Conservation (phyloP, 2,797 vertebrate species). For the Naso thynnoides region DNA sequence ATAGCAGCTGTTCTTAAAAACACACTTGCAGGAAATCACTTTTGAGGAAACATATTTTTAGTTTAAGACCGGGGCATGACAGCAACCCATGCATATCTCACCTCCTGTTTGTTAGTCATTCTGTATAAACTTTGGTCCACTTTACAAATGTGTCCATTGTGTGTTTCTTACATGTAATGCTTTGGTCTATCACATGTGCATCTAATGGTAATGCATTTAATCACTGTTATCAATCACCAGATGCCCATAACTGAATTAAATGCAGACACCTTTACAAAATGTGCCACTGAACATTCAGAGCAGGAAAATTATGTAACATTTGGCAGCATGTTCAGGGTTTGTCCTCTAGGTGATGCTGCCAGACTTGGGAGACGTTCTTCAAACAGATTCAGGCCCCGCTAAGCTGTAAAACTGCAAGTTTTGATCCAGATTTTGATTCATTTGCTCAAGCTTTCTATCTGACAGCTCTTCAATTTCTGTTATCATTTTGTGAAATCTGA, state of each 20-base stretch:
- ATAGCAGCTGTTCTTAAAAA: constrained; percentile 6
- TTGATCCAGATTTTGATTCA: background rate
- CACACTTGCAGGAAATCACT: constrained; percentile 60
- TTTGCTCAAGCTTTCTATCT: too few species aligned
- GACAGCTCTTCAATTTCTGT: background rate
- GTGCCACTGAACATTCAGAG: background rate
- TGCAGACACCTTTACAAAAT: background rate
- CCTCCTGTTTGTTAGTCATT: background rate
- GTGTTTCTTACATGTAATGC: background rate
- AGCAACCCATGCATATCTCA: background rate
- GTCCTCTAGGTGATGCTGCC: constrained; percentile 45
- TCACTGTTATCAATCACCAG: background rate
- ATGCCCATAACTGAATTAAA: background rate
- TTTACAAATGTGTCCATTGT: background rate
- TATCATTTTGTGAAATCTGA: too few species aligned
- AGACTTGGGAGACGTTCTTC: background rate
- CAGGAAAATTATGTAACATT: background rate
- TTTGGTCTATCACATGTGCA: background rate
- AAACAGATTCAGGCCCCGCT: background rate
- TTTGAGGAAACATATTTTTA: background rate
- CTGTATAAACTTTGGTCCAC: too few species aligned
- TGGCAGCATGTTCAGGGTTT: background rate
- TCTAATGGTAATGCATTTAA: background rate
- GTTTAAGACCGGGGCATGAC: background rate
- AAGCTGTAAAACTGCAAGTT: background rate